Evolutionary conservation across 2,888 invertebrate genomes (phyloP).

Genomic region (Drosophila merina): DNA sequence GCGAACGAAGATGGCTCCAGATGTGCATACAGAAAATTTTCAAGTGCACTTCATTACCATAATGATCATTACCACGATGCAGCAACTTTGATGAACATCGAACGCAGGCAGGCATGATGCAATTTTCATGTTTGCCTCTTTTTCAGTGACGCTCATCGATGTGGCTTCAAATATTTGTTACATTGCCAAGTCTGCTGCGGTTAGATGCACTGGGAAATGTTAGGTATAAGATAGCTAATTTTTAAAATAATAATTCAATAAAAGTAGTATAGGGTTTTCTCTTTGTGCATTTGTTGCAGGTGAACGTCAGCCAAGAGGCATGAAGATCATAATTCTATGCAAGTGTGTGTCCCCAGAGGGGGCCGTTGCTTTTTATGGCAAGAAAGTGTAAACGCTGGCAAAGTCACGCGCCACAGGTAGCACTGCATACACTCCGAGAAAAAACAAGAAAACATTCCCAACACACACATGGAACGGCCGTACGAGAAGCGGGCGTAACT

Average conservation of each 20-base stretch:
- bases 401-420: constrained; percentile 62
- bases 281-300: constrained; percentile 1
- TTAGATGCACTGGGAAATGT: not conserved
- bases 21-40: constrained; percentile 44
- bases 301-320: constrained; percentile 54
- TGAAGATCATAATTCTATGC: constrained; percentile 77
- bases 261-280: not conserved
- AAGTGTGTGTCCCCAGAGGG: constrained; percentile 23
- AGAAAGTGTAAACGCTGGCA: constrained; percentile 70
- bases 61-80: constrained; percentile 17
- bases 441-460: constrained; percentile 8
- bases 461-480: constrained; percentile 3
- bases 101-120: constrained; percentile 37
- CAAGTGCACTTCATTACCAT: constrained; percentile 68
- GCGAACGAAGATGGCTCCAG: constrained; percentile 37
- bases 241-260: not conserved
- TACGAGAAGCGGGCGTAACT: constrained; percentile 60
- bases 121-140: constrained; percentile 25
- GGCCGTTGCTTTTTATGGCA: constrained; percentile 53
- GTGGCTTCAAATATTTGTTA: constrained; percentile 72
- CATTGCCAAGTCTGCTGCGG: constrained; percentile 66
- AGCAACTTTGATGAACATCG: constrained; percentile 19
- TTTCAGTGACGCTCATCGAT: constrained; percentile 42
- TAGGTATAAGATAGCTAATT: not conserved
- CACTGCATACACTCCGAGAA: not conserved